Conservation (phyloP, 2,797 vertebrate genomes). For the Pangasius sanitwongsei region DNA sequence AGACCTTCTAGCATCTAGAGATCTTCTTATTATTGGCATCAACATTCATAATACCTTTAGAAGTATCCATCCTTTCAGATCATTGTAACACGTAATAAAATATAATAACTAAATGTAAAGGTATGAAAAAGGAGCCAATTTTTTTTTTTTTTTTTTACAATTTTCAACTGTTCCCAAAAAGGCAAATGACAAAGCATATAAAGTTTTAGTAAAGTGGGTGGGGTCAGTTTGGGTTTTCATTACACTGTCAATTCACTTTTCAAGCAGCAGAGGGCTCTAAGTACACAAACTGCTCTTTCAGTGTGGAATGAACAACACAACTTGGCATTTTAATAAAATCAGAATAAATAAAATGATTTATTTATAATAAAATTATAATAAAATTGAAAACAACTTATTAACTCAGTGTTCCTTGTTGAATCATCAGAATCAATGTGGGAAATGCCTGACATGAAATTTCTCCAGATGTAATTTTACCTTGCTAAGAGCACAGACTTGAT, state of each 20-base stretch:
- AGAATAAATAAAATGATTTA: background rate
- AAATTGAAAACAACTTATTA: background rate
- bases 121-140: background rate
- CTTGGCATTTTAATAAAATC: background rate
- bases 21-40: background rate
- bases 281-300: background rate
- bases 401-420: background rate
- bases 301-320: background rate
- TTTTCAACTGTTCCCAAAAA: background rate
- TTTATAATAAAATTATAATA: background rate
- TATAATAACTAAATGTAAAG: background rate
- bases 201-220: background rate
- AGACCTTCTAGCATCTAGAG: background rate
- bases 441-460: background rate
- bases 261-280: conserved; percentile 5
- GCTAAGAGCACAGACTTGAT: background rate
- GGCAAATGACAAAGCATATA: background rate
- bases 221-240: background rate
- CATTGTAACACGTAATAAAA: background rate
- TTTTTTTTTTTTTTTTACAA: background rate
- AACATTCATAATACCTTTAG: background rate
- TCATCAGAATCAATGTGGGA: background rate
- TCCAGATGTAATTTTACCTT: background rate
- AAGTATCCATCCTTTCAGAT: background rate
- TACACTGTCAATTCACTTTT: background rate